A percentile compares a stretch with the other conserved stretches of the same genome.
Conservation (phyloP, 2,888 invertebrate species). For the Parascotia fuliginaria region DNA sequence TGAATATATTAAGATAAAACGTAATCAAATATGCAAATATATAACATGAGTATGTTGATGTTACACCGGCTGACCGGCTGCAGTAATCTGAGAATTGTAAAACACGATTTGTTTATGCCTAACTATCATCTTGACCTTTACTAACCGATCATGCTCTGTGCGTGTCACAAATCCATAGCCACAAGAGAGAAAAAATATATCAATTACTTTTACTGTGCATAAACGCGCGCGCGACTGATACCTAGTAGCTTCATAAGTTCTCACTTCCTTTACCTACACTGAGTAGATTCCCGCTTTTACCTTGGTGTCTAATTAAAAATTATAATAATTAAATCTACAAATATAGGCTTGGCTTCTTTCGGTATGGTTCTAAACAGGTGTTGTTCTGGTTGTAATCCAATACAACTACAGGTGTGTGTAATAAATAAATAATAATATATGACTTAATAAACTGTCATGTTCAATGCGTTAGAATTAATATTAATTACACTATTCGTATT, state of each 20-base stretch:
- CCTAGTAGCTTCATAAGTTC: too few relatives aligned
- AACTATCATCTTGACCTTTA: too few relatives aligned
- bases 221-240: too few relatives aligned
- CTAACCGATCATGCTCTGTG: too few relatives aligned
- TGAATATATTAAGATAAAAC: background rate
- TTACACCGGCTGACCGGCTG: background rate
- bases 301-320: too few relatives aligned
- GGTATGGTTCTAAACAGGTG: slow-evolving; percentile 58
- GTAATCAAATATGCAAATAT: slow-evolving; percentile 7
- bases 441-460: slow-evolving; percentile 18
- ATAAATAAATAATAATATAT: slow-evolving; percentile 37
- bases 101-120: background rate
- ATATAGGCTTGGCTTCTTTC: slow-evolving; percentile 5
- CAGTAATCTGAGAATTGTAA: background rate
- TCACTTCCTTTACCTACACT: too few relatives aligned
- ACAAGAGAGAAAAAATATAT: too few relatives aligned
- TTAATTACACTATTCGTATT: too few relatives aligned
- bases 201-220: too few relatives aligned
- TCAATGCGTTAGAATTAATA: slow-evolving; percentile 30
- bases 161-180: too few relatives aligned
- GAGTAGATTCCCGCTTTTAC: too few relatives aligned
- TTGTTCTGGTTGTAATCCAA: slow-evolving; percentile 62
- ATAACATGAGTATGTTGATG: slow-evolving; percentile 12
- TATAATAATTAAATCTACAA: background rate
- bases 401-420: slow-evolving; percentile 62